These are phyloP conservation scores for Argyresthia goedartella DNA, from an alignment of 2,888 invertebrate genomes.

Conservation along the genomic window DNA sequence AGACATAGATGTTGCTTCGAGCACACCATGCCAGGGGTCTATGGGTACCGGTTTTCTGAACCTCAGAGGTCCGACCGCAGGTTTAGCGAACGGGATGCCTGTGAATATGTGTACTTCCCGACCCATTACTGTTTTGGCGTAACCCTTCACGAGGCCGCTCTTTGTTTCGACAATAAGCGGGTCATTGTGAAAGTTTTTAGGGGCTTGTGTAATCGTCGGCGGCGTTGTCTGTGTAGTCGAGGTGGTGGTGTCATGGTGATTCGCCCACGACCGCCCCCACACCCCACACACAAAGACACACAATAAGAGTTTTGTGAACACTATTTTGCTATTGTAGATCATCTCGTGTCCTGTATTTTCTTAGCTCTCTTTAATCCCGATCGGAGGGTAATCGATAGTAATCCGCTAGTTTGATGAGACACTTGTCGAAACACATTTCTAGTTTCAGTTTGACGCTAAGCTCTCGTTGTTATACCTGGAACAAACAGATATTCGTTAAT, in stretches of 20 bases:
- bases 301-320: slow-evolving; percentile 54
- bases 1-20: slow-evolving; percentile 84
- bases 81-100: slow-evolving; percentile 92
- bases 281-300: slow-evolving; percentile 39
- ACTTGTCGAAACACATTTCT: slow-evolving; percentile 63
- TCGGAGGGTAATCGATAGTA: slow-evolving; percentile 45
- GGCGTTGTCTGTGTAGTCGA: slow-evolving; percentile 63
- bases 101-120: slow-evolving; percentile 90
- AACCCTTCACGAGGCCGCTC: slow-evolving; percentile 85
- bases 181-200: slow-evolving; percentile 72
- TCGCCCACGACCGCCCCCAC: slow-evolving; percentile 60
- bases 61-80: slow-evolving; percentile 86
- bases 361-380: slow-evolving; percentile 26
- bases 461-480: slow-evolving; percentile 33
- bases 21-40: slow-evolving; percentile 88
- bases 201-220: slow-evolving; percentile 37
- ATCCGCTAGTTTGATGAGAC: slow-evolving; percentile 51
- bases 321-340: slow-evolving; percentile 49
- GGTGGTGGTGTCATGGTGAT: slow-evolving; percentile 64
- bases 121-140: slow-evolving; percentile 83
- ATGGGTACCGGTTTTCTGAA: slow-evolving; percentile 89
- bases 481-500: no score
- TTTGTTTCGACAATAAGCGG: slow-evolving; percentile 87
- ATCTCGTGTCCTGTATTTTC: slow-evolving; percentile 28
- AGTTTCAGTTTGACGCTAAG: slow-evolving; percentile 16